Evolutionary conservation across 2,888 invertebrate species (phyloP), one percentile per base, ranked within the genome.

Genomic region (Crioceris asparagi): DNA sequence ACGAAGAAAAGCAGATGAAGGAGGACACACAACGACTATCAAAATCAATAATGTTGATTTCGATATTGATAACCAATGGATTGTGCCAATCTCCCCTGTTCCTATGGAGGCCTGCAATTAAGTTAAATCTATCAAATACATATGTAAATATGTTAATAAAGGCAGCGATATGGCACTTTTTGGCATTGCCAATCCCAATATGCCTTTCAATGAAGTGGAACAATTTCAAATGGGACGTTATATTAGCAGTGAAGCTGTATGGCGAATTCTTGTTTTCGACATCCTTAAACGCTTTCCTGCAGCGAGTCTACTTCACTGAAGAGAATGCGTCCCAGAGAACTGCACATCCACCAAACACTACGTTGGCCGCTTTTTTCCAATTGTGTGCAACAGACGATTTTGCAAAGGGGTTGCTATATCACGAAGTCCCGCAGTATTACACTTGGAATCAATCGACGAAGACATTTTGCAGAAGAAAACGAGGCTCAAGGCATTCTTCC

Each of bases 291-390:
- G 31, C 11, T n/a, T 4, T n/a, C 16, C 31, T 4, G 8, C 31
- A 31, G 17, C 1, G 31, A 6, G 31, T 31, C 17, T 31, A 2
- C 31, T 31, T 31, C 11, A 31, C 31, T 17, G 17, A 16, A 6
- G 18, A 31, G 16, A 31, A 31, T 16, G 31, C 17, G 16, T 21
- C 10, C 7, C 21, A 21, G 10, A 7, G 21, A 21, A 8, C 10
- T 21, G 21, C 6, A 6, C 6, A 8, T 6, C 21, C 21, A 21
- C 21, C 21, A 21, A 7, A 6, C 6, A 21, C 21, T 7, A 21
- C 21, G 10, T 30, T 30, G 30, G 16, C 30, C 30, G 16, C 15
- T 16, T 30, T 30, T 16, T 30, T 30, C 16, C 15, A 30, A 30
- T 15, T 30, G 30, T 30, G 30, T 16, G 15, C 12, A 16, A 30